phyloP scores from a whole-genome alignment of 1,140 invertebrate species.

The Parasteatoda tepidariorum region DNA sequence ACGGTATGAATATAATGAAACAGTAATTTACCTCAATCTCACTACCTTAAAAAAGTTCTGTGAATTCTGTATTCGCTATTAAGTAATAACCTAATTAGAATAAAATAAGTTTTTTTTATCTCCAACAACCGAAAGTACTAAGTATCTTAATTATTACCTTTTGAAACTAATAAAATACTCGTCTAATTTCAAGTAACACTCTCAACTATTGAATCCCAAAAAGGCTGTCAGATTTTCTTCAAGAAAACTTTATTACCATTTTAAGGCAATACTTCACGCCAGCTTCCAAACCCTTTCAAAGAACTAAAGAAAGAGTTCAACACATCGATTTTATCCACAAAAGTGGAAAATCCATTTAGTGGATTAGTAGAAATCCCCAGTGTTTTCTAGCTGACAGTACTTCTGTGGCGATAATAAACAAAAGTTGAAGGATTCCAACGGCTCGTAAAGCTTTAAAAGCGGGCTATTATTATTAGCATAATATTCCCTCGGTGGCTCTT shows the following conservation, averaged over 20 bases:
- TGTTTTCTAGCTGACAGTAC: slow-evolving; percentile 19
- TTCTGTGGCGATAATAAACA: slow-evolving; percentile 34
- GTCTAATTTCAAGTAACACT: too few relatives aligned
- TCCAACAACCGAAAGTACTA: too few relatives aligned
- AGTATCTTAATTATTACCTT: too few relatives aligned
- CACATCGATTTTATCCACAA: not conserved
- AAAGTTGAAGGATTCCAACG: slow-evolving; percentile 13
- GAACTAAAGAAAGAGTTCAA: not conserved
- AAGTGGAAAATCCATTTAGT: slow-evolving; percentile 45
- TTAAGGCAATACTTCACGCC: not conserved
- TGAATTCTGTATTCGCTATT: too few relatives aligned
- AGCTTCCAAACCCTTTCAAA: not conserved
- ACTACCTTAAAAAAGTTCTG: too few relatives aligned
- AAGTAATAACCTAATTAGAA: too few relatives aligned
- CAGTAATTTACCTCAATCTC: too few relatives aligned
- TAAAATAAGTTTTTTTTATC: too few relatives aligned
- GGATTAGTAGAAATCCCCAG: slow-evolving; percentile 36
- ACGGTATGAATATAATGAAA: too few relatives aligned
- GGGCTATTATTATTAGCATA: slow-evolving; percentile 52
- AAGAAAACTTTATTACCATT: not conserved
- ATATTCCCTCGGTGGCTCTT: slow-evolving; percentile 4
- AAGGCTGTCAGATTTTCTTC: not conserved
- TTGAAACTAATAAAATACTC: too few relatives aligned
- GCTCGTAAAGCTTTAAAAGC: slow-evolving; percentile 47
- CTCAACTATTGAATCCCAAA: not conserved